Base-by-base conservation (phyloP, 2,888 invertebrate species). In the Eristalis arbustorum region DNA sequence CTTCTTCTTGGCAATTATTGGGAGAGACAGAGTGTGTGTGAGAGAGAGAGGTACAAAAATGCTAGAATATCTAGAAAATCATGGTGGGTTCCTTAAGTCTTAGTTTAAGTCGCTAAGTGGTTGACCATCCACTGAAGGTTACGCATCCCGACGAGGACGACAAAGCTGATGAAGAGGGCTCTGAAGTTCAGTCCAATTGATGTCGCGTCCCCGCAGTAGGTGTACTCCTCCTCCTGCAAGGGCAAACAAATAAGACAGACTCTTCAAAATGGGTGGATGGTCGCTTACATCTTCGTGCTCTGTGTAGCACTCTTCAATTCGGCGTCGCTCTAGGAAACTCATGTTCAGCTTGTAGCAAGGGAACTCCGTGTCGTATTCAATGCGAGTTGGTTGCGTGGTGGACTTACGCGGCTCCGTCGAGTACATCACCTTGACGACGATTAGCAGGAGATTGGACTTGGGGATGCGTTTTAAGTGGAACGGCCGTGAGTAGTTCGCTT, bases 301-400 rank as follows among this genome's bases (percentile, higher is more conserved):
- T 71, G 96, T 96, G 90, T 94, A 97, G 91, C 97, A 97, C 76
- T 95, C 96, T 81, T 95, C 95, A 31, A 97, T 94, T 79, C 95
- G 94, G 88, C 96, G 93, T 40, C 97, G 93, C 3, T 94, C 94
- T 88, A 96, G 93, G 76, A 94, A 94, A 88, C 96, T 96, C 88
- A 97, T 92, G 81, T 95, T 94, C 73, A 96, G 93, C 91, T 97
- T 97, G 90, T 97, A 96, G 90, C 97, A 97, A 0, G 96, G 96
- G 89, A 95, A 94, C 34, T 94, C 93, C 37, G 93, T 94, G 0
- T 93, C 92, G 89, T 94, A 94, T 23, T 92, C 90, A 66, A 95
- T 93, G 79, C 92, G 92, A 82, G 92, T 91, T 0, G 95, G 94
- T 25, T 92, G 91, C 31, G 95, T 94, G 49, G 93, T 93, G 68